Evolutionary conservation across 2,113 vertebrate genomes (phyloP).

Genomic region (Ornithorhynchus anatinus): DNA sequence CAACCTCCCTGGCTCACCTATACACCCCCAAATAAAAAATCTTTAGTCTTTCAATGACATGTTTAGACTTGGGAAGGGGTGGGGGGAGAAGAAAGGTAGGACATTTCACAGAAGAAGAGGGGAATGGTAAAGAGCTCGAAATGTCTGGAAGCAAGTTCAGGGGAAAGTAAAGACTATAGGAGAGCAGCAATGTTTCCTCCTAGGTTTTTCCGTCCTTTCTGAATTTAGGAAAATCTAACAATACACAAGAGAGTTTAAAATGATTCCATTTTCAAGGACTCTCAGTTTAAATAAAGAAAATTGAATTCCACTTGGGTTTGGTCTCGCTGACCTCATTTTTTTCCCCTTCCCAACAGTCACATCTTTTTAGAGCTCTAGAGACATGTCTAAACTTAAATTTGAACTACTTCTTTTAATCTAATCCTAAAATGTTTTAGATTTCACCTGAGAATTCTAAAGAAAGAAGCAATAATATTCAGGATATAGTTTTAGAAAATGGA

Average conservation of each 20-base stretch:
- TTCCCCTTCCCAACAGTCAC: background rate
- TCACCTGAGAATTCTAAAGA: background rate
- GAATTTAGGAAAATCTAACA: background rate
- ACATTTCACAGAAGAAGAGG: too few species aligned
- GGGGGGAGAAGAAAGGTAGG: too few species aligned
- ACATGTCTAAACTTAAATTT: background rate
- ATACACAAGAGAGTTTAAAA: background rate
- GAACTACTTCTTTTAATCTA: background rate
- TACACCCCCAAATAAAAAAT: too few species aligned
- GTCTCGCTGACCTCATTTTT: background rate
- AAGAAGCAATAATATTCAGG: background rate
- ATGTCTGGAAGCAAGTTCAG: too few species aligned
- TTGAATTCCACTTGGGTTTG: accelerated
- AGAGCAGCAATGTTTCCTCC: background rate
- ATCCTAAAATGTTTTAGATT: background rate
- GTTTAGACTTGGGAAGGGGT: too few species aligned
- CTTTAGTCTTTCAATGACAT: too few species aligned
- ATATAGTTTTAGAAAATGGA: background rate
- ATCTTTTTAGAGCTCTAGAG: background rate
- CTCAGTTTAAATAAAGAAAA: background rate
- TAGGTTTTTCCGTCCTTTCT: background rate
- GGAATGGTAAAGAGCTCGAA: too few species aligned
- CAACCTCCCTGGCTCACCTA: too few species aligned
- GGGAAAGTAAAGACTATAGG: too few species aligned
- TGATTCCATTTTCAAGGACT: background rate